phyloP scores from a whole-genome alignment of 2,797 vertebrate species.

The Cossypha niveicapilla region DNA sequence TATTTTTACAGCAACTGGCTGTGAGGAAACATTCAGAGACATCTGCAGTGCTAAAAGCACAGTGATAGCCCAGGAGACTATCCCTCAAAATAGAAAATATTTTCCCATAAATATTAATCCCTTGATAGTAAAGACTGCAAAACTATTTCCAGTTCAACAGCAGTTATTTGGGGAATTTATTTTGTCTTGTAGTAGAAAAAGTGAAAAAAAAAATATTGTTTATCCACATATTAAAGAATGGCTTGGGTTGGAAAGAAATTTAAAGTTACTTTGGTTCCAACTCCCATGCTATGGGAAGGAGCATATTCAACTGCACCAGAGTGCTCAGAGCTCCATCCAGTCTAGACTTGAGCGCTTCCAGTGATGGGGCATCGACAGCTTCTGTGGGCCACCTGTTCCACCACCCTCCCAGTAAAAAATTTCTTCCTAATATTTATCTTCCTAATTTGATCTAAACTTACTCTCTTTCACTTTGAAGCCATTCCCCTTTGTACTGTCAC shows the following conservation, averaged over 20 bases:
- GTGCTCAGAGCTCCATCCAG: background rate
- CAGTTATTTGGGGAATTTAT: background rate
- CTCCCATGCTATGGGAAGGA: background rate
- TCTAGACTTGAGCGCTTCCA: background rate
- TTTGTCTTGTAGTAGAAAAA: background rate
- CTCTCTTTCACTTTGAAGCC: background rate
- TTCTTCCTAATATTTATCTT: background rate
- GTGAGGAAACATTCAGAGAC: constrained; percentile 9
- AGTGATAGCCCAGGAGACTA: background rate
- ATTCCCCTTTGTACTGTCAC: background rate
- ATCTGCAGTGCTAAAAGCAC: constrained; percentile 47
- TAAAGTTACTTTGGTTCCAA: background rate
- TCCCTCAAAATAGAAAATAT: constrained; percentile 9
- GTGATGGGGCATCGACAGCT: accelerated
- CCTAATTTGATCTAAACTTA: background rate
- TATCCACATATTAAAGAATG: background rate
- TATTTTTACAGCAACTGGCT: constrained; percentile 8
- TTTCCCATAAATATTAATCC: constrained; percentile 39
- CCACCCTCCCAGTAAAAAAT: background rate
- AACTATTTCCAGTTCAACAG: background rate
- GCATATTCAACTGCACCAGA: background rate
- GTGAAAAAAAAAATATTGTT: background rate
- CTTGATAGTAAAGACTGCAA: background rate
- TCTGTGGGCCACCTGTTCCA: background rate
- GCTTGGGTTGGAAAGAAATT: background rate